phyloP scores from a whole-genome alignment of 37 sponge, comb jelly and placozoan species.

The Corticium candelabrum region DNA sequence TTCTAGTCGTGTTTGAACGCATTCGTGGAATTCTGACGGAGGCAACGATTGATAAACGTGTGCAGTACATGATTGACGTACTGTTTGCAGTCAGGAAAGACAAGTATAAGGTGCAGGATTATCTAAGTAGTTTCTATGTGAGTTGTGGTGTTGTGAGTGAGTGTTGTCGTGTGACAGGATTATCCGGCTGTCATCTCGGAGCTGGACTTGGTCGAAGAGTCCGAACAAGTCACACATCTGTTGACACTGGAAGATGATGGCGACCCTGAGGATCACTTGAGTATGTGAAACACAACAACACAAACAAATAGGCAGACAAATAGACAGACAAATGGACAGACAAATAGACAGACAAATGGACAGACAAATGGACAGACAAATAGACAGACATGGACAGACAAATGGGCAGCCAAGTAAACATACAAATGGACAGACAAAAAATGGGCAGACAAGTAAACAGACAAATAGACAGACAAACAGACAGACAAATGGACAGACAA shows the following conservation, averaged over 20 bases:
- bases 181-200: constrained; percentile 62
- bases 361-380: too few species aligned
- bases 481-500: too few species aligned
- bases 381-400: too few species aligned
- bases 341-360: too few species aligned
- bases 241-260: constrained; percentile 69
- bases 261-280: constrained; percentile 54
- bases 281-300: too few species aligned
- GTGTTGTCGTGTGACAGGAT: constrained; percentile 30
- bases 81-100: constrained; percentile 89
- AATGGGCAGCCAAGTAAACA: too few species aligned
- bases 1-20: constrained; percentile 73
- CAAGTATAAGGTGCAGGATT: constrained; percentile 69
- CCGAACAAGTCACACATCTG: constrained; percentile 94
- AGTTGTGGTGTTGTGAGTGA: constrained; percentile 6
- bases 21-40: constrained; percentile 72
- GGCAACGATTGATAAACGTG: constrained; percentile 60
- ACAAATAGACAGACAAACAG: too few species aligned
- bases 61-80: constrained; percentile 97
- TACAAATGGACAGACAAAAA: too few species aligned
- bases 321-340: too few species aligned
- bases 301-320: too few species aligned
- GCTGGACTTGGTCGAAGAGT: constrained; percentile 88
- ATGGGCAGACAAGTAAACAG: too few species aligned
- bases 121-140: not conserved